Conservation (phyloP, 2,888 invertebrate genomes). For the Conistra vaccinii region DNA sequence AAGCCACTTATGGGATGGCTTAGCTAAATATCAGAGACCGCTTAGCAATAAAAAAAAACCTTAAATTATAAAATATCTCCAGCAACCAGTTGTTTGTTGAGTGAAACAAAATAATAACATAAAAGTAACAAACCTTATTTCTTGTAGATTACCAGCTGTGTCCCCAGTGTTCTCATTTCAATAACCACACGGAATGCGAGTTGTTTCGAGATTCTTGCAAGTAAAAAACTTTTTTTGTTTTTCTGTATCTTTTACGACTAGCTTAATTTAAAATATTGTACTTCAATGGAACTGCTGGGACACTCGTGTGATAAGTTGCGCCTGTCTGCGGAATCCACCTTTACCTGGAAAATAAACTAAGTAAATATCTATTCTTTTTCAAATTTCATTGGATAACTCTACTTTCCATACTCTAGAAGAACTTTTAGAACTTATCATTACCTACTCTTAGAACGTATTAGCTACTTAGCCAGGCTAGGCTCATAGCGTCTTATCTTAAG, state of each 20-base stretch:
- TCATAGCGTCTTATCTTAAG: too few relatives aligned
- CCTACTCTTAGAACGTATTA: too few relatives aligned
- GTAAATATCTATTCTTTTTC: too few relatives aligned
- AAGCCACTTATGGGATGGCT: not conserved
- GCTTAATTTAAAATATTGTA: not conserved
- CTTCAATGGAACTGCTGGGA: too few relatives aligned
- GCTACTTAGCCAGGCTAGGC: too few relatives aligned
- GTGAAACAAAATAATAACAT: not conserved
- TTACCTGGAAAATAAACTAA: too few relatives aligned
- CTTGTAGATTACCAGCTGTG: conserved; percentile 84
- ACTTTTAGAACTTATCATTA: too few relatives aligned
- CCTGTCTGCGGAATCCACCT: too few relatives aligned
- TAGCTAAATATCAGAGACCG: not conserved
- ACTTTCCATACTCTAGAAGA: too few relatives aligned
- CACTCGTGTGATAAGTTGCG: too few relatives aligned
- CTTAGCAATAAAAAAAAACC: not conserved
- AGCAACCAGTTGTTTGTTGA: not conserved
- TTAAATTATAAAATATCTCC: not conserved
- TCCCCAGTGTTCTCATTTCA: conserved; percentile 86
- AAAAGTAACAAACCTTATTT: conserved; percentile 15
- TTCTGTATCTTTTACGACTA: not conserved
- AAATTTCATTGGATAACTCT: too few relatives aligned
- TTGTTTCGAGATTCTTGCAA: conserved; percentile 86
- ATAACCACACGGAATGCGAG: conserved; percentile 84
- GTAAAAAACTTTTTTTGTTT: conserved; percentile 67